Evolutionary conservation across 92 coral and sea anemone species (phyloP).

Genomic region (Hydrozoanthus gracilis): DNA sequence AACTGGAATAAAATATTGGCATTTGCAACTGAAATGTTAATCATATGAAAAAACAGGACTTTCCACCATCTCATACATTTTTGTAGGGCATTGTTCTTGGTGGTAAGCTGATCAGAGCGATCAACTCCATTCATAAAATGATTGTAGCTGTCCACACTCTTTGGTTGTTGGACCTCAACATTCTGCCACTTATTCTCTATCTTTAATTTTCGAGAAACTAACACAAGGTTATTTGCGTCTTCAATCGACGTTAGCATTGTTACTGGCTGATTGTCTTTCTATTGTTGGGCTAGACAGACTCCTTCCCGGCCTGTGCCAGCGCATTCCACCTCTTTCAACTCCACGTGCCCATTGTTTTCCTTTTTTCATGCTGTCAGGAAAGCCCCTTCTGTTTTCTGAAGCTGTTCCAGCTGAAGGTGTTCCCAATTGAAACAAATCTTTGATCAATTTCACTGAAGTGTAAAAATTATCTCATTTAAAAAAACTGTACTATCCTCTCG

Average conservation of each 20-base stretch:
- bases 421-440: neutral
- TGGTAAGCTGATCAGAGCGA: slow-evolving; percentile 9
- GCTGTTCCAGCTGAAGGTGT: neutral
- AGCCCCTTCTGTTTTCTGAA: neutral
- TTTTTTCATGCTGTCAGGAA: neutral
- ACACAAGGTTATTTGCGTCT: neutral
- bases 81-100: neutral
- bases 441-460: neutral
- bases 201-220: neutral
- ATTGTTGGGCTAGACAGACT: slow-evolving; percentile 6
- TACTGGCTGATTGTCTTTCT: slow-evolving; percentile 11
- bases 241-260: neutral
- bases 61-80: neutral
- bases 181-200: neutral
- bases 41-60: neutral
- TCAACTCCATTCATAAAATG: slow-evolving; percentile 6
- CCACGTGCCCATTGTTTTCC: neutral
- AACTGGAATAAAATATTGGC: slow-evolving; percentile 1
- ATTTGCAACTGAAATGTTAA: slow-evolving; percentile 21
- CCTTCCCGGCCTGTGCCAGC: slow-evolving; percentile 4
- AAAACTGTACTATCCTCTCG: neutral
- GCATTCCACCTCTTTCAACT: slow-evolving; percentile 10
- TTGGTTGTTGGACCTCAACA: slow-evolving; percentile 4
- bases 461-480: too few species aligned
- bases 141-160: neutral